Base-by-base conservation (phyloP, 2,888 invertebrate species). In the Isotomurus palustris region DNA sequence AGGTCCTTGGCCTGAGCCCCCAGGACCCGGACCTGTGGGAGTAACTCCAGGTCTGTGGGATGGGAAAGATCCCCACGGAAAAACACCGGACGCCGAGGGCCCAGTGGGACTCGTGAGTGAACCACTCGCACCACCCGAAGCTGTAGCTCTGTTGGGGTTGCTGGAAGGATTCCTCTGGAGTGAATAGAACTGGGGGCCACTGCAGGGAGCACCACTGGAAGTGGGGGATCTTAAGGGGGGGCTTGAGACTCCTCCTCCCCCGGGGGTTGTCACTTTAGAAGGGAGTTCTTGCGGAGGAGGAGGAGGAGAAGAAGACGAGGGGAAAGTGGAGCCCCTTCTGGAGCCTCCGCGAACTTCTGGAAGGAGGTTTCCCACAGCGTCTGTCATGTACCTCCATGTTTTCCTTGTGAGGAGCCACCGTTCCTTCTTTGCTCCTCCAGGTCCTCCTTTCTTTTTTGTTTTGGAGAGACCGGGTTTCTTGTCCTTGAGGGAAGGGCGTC, bases 331-430 rank as follows among this genome's bases (percentile, higher is more conserved):
- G 43, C 43, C 43, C 43, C 43, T 43, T 22, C 43, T 3, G 14
- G 22, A 22, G 58, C 53, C n/a, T 53, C 57, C 12, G 53, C 56
- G 27, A 56, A 54, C 48, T 50, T 90, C 90, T n/a, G 91, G 91
- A 56, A 91, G 84, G 50, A 91, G 80, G 73, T 87, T 86, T 59
- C 88, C 83, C 43, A 91, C 91, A 28, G 90, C 89, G 71, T 91
- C 91, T n/a, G 89, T 84, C 91, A 91, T 91, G 76, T 91, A 91
- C 71, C 88, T 81, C 91, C 91, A 91, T 47, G 91, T 91, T 77
- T 91, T 91, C 59, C 91, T 79, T 43, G 91, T 91, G 58, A 91
- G 80, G 60, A 91, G 79, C 91, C 91, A 91, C 75, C 91, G 82
- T 76, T 91, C 91, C 73, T 86, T 85, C 50, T 63, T 66, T 10